These are phyloP conservation scores for Mamestra configurata DNA, from an alignment of 1,140 invertebrate species.

Conservation along the genomic window DNA sequence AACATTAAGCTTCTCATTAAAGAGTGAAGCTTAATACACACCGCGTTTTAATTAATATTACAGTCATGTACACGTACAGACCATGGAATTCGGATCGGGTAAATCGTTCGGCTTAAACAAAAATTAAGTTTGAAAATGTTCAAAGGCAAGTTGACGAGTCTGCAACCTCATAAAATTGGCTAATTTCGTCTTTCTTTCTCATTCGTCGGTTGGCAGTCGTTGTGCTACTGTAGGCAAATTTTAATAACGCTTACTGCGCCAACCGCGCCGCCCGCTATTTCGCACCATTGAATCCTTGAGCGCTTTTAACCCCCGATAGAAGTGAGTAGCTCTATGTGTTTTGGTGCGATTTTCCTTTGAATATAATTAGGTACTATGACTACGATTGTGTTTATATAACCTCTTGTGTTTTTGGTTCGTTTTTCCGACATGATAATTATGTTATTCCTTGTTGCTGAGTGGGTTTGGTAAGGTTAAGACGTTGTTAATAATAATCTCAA, in stretches of 20 bases:
- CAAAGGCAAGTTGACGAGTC: constrained; percentile 58
- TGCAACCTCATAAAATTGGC: constrained; percentile 67
- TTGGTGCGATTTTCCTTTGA: constrained; percentile 49
- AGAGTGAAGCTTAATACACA: constrained; percentile 37
- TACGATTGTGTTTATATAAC: constrained; percentile 39
- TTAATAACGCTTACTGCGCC: constrained; percentile 71
- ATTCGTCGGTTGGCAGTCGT: constrained; percentile 61
- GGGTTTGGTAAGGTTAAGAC: neutral
- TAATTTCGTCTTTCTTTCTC: constrained; percentile 70
- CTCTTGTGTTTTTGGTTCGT: constrained; percentile 16
- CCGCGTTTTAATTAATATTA: constrained; percentile 38
- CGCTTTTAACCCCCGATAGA: constrained; percentile 61
- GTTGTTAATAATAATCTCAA: neutral
- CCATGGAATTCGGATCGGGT: constrained; percentile 9
- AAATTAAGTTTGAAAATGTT: constrained; percentile 44
- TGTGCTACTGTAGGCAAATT: constrained; percentile 70
- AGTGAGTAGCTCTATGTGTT: constrained; percentile 51
- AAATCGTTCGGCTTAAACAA: constrained; percentile 44
- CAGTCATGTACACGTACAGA: constrained; percentile 9
- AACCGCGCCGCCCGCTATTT: constrained; percentile 60
- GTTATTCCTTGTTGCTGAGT: neutral
- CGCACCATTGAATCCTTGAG: constrained; percentile 69
- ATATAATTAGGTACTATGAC: constrained; percentile 48
- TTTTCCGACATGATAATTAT: neutral
- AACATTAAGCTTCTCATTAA: constrained; percentile 48